Base-by-base conservation (phyloP, 2,113 vertebrate genomes). In the Sinocyclocheilus maitianheensis region DNA sequence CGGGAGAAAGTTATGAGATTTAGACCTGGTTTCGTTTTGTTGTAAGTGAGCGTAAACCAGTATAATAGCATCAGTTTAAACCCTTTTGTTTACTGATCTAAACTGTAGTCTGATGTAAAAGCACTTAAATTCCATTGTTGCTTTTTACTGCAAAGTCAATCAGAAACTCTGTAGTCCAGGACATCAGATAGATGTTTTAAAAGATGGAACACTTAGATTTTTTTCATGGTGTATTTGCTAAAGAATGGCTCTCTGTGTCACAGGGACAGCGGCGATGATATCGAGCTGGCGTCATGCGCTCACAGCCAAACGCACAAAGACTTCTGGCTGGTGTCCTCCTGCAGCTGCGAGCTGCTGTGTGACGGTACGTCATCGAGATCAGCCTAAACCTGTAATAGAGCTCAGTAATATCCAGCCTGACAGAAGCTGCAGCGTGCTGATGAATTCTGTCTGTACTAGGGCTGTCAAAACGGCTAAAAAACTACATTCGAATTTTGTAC, bases 251-350 rank as follows among this genome's bases (percentile, higher is more conserved):
- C 78, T 93, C 90, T 93, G 90, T 91, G 88, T 90, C 78, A 88
- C 89, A 99, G 98, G 81, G 98, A 99, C 94, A 98, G 97, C 0
- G 98, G 97, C 55, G 97, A 99, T 0, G 98, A 99, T 89, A 93
- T 97, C 0, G 97, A 99, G 92, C 93, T 97, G 87, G 93, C 95
- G 5, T 96, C 97, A n/a, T 98, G 97, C 65, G 90, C 92, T 6
- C 96, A 95, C 46, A 97, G 96, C 79, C 93, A 96, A 93, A 88
- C 94, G 90, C 95, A 94, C 93, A 53, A 95, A 91, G 94, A 95
- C 84, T 91, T 94, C 87, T 92, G 96, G 92, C 95, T 94, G 30
- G 93, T 94, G 85, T 92, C 97, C 71, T 97, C 97, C 16, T 99
- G 97, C 93, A 98, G 97, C 96, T 99, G 98, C 11, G 98, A 98